These are phyloP conservation scores for Onychomys torridus DNA, from an alignment of 2,797 vertebrate genomes.

Conservation along the genomic window DNA sequence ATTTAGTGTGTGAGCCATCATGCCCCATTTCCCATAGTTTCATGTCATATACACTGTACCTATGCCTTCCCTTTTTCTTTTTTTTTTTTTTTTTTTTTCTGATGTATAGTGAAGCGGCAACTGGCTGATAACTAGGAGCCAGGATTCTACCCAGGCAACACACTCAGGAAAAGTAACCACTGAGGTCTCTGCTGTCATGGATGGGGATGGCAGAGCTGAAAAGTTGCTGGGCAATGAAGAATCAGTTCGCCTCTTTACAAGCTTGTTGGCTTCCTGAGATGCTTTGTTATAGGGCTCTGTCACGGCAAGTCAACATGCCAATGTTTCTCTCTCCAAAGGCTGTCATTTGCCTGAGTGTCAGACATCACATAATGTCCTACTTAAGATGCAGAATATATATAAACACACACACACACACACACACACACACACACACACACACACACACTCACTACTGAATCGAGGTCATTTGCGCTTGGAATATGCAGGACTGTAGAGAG, in stretches of 20 bases:
- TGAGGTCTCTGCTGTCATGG: not conserved
- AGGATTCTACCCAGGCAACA: not conserved
- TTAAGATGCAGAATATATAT: not conserved
- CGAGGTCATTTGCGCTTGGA: not conserved
- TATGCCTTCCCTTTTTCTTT: not conserved
- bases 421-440: not conserved
- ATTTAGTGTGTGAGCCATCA: not conserved
- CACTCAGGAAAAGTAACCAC: not conserved
- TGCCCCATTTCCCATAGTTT: not conserved
- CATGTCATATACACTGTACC: not conserved
- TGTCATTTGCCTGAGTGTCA: not conserved
- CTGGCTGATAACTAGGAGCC: not conserved
- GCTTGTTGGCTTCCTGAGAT: not conserved
- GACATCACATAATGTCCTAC: not conserved
- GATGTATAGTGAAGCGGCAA: not conserved
- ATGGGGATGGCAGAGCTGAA: not conserved
- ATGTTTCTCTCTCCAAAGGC: conserved; percentile 16
- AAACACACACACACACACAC: accelerated
- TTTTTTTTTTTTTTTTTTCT: not conserved
- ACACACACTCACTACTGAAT: not conserved
- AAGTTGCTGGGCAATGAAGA: not conserved
- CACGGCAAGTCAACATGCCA: not conserved
- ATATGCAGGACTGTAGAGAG: not conserved
- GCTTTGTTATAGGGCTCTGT: not conserved
- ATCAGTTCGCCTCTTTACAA: not conserved